Percentiles rank a stretch among this genome's conserved stretches.
Conservation (phyloP, 2,888 invertebrate species). For the Ganaspis brasiliensis region DNA sequence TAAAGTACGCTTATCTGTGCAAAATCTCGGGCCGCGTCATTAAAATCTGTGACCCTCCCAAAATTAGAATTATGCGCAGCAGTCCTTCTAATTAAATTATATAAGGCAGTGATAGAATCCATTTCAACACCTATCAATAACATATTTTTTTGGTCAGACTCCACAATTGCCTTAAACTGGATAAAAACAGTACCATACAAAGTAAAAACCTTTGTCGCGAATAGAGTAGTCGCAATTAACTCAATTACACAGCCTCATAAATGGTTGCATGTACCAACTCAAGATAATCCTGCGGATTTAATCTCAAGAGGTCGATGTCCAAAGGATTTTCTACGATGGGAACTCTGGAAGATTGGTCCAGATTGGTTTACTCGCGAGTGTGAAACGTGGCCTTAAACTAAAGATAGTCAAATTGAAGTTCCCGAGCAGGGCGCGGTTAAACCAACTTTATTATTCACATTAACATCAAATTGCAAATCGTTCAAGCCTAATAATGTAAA, state of each 20-base stretch:
- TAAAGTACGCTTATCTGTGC: too few species aligned
- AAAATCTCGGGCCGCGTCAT: too few species aligned
- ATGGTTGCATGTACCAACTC: neutral
- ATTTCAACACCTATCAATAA: too few species aligned
- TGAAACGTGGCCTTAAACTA: neutral
- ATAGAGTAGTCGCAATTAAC: neutral
- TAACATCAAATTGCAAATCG: too few species aligned
- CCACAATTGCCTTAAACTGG: neutral
- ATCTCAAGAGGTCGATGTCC: slow-evolving; percentile 3
- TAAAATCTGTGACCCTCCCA: too few species aligned
- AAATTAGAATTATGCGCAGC: too few species aligned
- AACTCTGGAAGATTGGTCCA: neutral
- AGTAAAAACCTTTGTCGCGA: neutral
- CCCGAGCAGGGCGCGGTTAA: neutral
- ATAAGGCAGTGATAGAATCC: too few species aligned
- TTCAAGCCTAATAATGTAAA: neutral
- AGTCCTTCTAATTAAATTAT: too few species aligned
- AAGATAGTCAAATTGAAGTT: neutral
- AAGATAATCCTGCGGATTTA: too few species aligned
- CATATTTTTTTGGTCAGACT: too few species aligned
- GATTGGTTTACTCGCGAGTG: neutral
- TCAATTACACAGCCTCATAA: neutral
- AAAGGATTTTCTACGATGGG: neutral
- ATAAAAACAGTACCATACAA: neutral
- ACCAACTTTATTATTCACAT: neutral